phyloP scores from a whole-genome alignment of 1,140 invertebrate species.

The Drosophila ambigua region DNA sequence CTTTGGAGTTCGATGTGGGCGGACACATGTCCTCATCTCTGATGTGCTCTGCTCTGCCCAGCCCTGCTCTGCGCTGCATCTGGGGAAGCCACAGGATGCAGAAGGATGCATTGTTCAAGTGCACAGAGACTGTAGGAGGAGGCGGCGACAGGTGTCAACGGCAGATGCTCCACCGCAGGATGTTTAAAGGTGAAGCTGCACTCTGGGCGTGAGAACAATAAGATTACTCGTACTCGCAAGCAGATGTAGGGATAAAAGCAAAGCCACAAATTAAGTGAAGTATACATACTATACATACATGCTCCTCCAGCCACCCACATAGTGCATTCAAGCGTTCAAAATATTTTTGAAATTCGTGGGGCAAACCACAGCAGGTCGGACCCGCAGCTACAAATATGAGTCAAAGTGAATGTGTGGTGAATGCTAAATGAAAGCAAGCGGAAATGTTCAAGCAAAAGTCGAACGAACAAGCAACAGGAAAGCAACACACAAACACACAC shows the following conservation, averaged over 20 bases:
- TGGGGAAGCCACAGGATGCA: no score
- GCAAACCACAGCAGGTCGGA: slow-evolving; percentile 13
- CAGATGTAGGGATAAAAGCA: not conserved
- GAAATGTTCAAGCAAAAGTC: slow-evolving; percentile 73
- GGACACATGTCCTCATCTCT: no score
- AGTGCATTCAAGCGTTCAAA: slow-evolving; percentile 24
- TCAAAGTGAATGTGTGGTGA: slow-evolving; percentile 36
- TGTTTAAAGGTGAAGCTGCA: slow-evolving; percentile 17
- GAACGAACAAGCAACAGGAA: slow-evolving; percentile 68
- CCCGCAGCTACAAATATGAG: slow-evolving; percentile 5
- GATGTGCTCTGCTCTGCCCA: no score
- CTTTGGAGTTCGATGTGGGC: slow-evolving; percentile 11
- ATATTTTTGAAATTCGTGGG: slow-evolving; percentile 21
- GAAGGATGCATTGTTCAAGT: slow-evolving; percentile 20
- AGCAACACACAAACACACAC: slow-evolving; percentile 20
- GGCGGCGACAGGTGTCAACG: slow-evolving; percentile 33
- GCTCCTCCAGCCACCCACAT: no score
- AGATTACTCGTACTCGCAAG: no score
- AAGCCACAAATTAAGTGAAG: not conserved
- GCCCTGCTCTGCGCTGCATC: no score
- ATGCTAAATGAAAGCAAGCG: slow-evolving; percentile 72
- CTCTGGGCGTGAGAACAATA: slow-evolving; percentile 7
- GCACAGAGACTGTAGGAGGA: slow-evolving; percentile 7
- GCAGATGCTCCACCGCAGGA: slow-evolving; percentile 11
- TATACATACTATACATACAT: no score